Evolutionary conservation across 2,888 invertebrate species (phyloP), one percentile per base, ranked within the genome.

Genomic region (Cephalotes varians): DNA sequence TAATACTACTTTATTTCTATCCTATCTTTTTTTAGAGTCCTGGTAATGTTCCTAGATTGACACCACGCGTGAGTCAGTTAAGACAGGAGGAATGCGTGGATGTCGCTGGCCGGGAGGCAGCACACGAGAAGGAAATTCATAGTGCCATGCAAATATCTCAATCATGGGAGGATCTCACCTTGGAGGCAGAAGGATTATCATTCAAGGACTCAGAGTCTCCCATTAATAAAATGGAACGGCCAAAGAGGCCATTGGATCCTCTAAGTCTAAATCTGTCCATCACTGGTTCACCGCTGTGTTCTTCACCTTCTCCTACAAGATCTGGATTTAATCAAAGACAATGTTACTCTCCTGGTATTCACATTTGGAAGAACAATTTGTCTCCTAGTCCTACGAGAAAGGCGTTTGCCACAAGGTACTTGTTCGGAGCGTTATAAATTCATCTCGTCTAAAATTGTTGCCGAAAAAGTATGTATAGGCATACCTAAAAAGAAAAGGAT

Each of bases 71-170:
- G 54, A 97, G 97, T 92, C 98, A 99, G 95, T 95, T 99, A 81
- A 96, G 98, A 37, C 97, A 97, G 86, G 99, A 99, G 95, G 98
- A 98, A 94, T 98, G 98, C 92, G 97, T 98, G 6, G 98, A 98
- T 93, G 96, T 97, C 25, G 96, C 96, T 92, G 97, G 97, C 92
- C 96, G 98, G 81, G 99, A 99, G 95, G 97, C 98, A 82, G 98
- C 98, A 28, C 98, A 98, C 94, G 99, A 99, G 95, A 96, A 98
- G 74, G 98, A 98, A 95, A 96, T 98, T 74, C 98, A 98, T 94
- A 97, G 97, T 90, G 97, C 98, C 86, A 98, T 98, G 96, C 98
- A 98, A 95, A 98, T 99, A 95, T 98, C 98, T 2, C 98, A 98
- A 94, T 98, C 98, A 7, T 98, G 98, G 96, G 99, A 99, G 95